phyloP scores from a whole-genome alignment of 2,113 vertebrate genomes.

The Numenius arquata region DNA sequence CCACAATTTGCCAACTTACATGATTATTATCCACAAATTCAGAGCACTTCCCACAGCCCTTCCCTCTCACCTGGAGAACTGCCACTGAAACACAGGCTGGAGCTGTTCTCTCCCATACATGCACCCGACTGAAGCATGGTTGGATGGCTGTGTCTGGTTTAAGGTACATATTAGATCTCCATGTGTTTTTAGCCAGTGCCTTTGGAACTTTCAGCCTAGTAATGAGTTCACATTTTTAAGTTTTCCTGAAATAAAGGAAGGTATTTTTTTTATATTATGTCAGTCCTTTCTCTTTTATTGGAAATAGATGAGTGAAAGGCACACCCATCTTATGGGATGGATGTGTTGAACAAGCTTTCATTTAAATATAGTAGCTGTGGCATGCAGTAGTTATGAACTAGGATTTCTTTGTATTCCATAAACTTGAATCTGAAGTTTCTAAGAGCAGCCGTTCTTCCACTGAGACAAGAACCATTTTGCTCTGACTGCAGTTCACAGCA shows the following conservation, averaged over 20 bases:
- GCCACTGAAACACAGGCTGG: background rate
- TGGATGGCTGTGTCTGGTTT: background rate
- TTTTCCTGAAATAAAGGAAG: background rate
- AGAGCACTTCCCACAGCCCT: background rate
- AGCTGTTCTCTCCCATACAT: background rate
- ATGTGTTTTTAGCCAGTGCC: background rate
- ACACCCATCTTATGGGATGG: background rate
- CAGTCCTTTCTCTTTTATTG: background rate
- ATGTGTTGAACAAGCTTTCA: background rate
- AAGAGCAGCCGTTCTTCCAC: background rate
- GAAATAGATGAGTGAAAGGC: background rate
- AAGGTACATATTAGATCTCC: background rate
- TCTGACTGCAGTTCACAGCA: background rate
- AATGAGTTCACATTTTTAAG: background rate
- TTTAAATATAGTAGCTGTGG: background rate
- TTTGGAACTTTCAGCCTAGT: background rate
- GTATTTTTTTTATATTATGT: background rate
- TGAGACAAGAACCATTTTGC: background rate
- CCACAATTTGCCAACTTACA: background rate
- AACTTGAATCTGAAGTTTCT: background rate
- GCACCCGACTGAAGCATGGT: accelerated
- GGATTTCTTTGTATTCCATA: background rate
- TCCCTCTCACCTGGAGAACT: background rate
- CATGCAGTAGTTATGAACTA: background rate
- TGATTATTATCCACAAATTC: background rate